Percentiles rank a stretch among this genome's conserved stretches.
Conservation (phyloP, 1,140 invertebrate genomes). For the Apis florea region DNA sequence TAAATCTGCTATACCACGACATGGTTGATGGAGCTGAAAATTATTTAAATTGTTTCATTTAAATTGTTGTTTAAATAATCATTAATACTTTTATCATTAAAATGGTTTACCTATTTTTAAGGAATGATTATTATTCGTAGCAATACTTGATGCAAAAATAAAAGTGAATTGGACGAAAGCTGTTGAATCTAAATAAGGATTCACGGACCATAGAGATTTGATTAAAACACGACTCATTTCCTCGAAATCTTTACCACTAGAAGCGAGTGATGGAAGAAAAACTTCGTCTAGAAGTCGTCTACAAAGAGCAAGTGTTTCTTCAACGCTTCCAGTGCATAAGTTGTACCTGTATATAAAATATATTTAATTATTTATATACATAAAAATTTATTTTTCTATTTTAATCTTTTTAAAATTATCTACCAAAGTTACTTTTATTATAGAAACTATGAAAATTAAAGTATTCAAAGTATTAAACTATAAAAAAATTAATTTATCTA, state of each 20-base stretch:
- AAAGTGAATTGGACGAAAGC: slow-evolving; percentile 77
- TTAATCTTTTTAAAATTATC: not conserved
- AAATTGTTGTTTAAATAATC: not conserved
- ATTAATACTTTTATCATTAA: not conserved
- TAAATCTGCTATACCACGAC: slow-evolving; percentile 71
- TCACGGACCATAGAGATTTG: slow-evolving; percentile 76
- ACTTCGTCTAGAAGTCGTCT: slow-evolving; percentile 74
- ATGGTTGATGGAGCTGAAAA: slow-evolving; percentile 70
- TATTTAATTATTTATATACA: not conserved
- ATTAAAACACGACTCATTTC: slow-evolving; percentile 74
- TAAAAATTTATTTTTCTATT: no score
- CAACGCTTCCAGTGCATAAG: slow-evolving; percentile 75
- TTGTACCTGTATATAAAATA: slow-evolving; percentile 76
- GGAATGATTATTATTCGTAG: slow-evolving; percentile 74
- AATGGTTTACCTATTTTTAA: slow-evolving; percentile 68
- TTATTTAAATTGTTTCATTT: not conserved
- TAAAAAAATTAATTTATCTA: no score
- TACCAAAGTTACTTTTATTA: no score
- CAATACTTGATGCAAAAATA: slow-evolving; percentile 65
- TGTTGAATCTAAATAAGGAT: slow-evolving; percentile 74
- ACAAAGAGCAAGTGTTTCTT: slow-evolving; percentile 74
- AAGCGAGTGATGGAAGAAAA: slow-evolving; percentile 71
- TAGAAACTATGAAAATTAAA: no score
- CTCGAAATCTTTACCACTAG: slow-evolving; percentile 63
- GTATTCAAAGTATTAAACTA: no score